Evolutionary conservation across 2,113 vertebrate genomes (phyloP).

Genomic region (Phalacrocorax pelagicus): DNA sequence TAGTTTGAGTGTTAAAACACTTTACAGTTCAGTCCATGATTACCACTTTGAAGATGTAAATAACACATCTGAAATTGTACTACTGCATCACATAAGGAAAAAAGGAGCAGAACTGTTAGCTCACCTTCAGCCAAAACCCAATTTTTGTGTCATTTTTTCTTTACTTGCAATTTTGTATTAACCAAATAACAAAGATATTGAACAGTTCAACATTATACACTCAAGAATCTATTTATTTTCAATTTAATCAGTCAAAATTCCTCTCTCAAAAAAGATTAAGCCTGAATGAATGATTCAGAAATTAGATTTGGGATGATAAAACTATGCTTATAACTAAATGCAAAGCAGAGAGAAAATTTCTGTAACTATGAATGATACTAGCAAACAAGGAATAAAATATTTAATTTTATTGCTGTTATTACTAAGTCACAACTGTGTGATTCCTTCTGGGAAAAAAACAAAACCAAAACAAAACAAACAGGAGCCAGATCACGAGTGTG

Average conservation of each 20-base stretch:
- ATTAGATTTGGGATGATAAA: neutral
- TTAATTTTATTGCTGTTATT: neutral
- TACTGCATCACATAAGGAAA: neutral
- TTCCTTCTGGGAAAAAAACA: neutral
- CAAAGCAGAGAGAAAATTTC: neutral
- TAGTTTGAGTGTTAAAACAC: neutral
- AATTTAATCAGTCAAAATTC: neutral
- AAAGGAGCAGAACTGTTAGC: neutral
- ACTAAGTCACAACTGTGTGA: neutral
- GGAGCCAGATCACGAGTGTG: neutral
- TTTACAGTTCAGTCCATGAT: neutral
- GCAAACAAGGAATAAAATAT: neutral
- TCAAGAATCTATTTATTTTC: neutral
- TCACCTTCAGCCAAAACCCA: neutral
- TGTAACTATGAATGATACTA: neutral
- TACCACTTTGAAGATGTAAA: neutral
- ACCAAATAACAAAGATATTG: neutral
- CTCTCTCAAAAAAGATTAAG: neutral
- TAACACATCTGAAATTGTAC: neutral
- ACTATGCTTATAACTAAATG: neutral
- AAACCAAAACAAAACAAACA: neutral
- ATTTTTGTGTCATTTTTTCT: neutral
- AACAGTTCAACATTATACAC: neutral
- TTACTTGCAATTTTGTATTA: neutral
- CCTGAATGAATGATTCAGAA: neutral